A percentile compares a stretch with the other conserved stretches of the same genome.
phyloP scores from a whole-genome alignment of 1,140 invertebrate genomes.

The Plodia interpunctella region DNA sequence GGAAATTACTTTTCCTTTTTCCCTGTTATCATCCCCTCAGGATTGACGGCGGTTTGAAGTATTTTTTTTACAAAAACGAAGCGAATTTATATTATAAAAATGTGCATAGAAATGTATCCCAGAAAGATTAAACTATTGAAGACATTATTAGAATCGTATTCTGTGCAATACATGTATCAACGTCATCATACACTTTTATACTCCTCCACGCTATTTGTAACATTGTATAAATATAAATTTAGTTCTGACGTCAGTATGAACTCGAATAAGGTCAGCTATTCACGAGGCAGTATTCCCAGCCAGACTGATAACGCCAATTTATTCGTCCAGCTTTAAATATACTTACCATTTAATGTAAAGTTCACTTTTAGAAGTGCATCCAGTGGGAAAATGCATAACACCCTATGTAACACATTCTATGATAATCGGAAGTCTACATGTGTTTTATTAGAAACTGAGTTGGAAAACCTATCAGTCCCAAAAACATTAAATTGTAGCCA shows the following conservation, averaged over 20 bases:
- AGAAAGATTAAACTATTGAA: too few relatives aligned
- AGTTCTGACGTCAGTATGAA: not conserved
- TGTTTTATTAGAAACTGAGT: too few relatives aligned
- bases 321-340: not conserved
- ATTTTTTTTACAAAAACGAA: not conserved
- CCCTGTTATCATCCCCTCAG: not conserved
- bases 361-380: not conserved
- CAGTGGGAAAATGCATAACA: not conserved
- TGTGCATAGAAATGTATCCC: too few relatives aligned
- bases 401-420: too few relatives aligned
- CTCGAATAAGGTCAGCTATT: constrained; percentile 5
- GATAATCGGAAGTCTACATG: too few relatives aligned
- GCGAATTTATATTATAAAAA: not conserved
- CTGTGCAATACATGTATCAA: too few relatives aligned
- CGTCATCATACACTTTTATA: not conserved
- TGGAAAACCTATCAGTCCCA: too few relatives aligned
- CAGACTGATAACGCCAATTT: not conserved
- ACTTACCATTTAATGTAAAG: not conserved
- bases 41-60: not conserved
- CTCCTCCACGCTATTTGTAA: not conserved
- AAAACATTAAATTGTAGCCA: too few relatives aligned
- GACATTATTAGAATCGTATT: too few relatives aligned
- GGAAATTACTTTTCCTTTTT: not conserved
- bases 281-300: not conserved
- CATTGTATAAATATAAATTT: not conserved